Percentiles rank a stretch among this genome's conserved stretches.
phyloP scores from a whole-genome alignment of 2,113 vertebrate genomes.

The Marmota flaviventris region DNA sequence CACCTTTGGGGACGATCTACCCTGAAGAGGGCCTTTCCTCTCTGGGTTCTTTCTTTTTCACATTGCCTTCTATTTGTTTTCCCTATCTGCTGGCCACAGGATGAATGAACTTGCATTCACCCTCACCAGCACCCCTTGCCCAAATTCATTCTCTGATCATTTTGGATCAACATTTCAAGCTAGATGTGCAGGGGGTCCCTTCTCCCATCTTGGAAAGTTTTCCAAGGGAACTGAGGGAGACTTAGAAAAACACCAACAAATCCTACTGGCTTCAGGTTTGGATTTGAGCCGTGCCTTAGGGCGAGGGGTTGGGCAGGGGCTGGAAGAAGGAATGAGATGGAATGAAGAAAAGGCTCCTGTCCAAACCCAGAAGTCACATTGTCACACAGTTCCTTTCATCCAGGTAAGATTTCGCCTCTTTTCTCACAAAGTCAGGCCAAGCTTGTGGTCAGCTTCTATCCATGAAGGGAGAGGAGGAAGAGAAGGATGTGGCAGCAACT shows the following conservation, averaged over 20 bases:
- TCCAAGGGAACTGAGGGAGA: constrained; percentile 18
- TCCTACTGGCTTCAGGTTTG: constrained; percentile 51
- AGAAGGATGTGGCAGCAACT: background rate
- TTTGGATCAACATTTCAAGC: constrained; percentile 51
- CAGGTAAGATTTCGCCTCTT: constrained; percentile 22
- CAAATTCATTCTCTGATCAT: background rate
- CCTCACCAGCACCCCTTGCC: background rate
- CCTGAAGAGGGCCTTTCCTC: background rate
- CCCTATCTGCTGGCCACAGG: background rate
- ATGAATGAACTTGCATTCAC: background rate
- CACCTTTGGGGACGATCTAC: fast-evolving
- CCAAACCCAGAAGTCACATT: constrained; percentile 31
- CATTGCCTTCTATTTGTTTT: background rate
- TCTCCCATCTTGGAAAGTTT: background rate
- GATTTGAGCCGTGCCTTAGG: constrained; percentile 33
- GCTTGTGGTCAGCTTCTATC: constrained; percentile 42
- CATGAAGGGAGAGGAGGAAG: background rate
- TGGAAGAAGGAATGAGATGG: background rate
- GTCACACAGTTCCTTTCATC: background rate
- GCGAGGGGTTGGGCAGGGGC: background rate
- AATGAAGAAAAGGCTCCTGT: constrained; percentile 5
- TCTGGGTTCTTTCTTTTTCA: background rate
- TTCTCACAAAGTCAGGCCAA: constrained; percentile 47
- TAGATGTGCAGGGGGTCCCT: background rate
- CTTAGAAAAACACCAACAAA: constrained; percentile 66